Conservation (phyloP, 2,888 invertebrate genomes). For the Capitulum mitella region DNA sequence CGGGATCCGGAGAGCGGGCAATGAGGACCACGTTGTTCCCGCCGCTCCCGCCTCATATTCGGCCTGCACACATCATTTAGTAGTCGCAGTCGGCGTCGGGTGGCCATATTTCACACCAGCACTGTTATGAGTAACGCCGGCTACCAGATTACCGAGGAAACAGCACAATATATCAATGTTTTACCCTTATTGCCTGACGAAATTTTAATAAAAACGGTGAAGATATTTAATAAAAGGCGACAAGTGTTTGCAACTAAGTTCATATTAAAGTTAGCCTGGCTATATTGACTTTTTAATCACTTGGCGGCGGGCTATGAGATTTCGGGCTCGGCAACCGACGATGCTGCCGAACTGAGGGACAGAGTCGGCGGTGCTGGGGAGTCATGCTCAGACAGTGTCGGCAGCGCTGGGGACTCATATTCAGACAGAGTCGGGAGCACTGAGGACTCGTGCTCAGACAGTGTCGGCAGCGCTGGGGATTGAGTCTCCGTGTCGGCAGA, state of each 20-base stretch:
- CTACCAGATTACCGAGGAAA: slow-evolving; percentile 14
- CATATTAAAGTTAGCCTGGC: slow-evolving; percentile 9
- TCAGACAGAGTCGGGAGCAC: not conserved
- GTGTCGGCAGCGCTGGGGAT: too few relatives aligned
- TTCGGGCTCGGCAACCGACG: not conserved
- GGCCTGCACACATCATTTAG: slow-evolving; percentile 19
- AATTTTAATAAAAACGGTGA: slow-evolving; percentile 22
- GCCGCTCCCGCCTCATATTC: not conserved
- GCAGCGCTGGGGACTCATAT: too few relatives aligned
- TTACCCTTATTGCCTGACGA: slow-evolving; percentile 22
- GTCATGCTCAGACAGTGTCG: not conserved
- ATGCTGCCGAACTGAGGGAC: too few relatives aligned
- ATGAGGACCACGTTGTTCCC: not conserved
- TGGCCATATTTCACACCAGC: slow-evolving; percentile 7
- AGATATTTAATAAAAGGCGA: slow-evolving; percentile 24
- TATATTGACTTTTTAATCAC: slow-evolving; percentile 25
- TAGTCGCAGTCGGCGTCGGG: slow-evolving; percentile 1
- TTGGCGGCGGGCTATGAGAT: slow-evolving; percentile 20
- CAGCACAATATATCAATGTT: slow-evolving; percentile 24
- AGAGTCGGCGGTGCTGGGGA: not conserved
- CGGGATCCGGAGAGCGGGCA: too few relatives aligned
- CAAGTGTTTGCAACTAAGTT: slow-evolving; percentile 25
- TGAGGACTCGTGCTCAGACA: not conserved
- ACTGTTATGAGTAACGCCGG: slow-evolving; percentile 21
- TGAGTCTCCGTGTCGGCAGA: too few relatives aligned